These are phyloP conservation scores for Chamaetylas fuelleborni DNA, from an alignment of 2,113 vertebrate genomes.

Conservation along the genomic window DNA sequence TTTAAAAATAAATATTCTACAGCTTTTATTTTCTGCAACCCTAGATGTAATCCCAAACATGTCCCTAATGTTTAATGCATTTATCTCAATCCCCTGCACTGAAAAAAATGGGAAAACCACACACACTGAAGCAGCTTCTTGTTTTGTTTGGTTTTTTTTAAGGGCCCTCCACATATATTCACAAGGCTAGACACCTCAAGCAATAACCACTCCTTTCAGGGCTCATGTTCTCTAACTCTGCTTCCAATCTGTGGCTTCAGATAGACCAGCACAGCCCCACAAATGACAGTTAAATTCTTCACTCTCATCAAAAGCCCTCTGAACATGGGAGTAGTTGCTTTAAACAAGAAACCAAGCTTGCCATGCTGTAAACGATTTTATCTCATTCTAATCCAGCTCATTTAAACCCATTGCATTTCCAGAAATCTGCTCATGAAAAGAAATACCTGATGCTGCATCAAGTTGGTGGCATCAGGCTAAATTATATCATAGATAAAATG, in stretches of 20 bases:
- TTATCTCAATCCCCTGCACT: not conserved
- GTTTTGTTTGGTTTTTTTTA: not conserved
- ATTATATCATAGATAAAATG: not conserved
- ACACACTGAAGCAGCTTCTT: not conserved
- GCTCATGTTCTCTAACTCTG: not conserved
- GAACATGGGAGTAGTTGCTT: not conserved
- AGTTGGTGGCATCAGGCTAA: not conserved
- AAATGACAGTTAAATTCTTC: not conserved
- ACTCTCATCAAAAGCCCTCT: not conserved
- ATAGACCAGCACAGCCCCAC: not conserved
- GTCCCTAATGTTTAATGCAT: not conserved
- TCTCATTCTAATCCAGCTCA: not conserved
- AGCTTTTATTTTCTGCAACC: not conserved
- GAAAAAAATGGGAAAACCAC: fast-evolving
- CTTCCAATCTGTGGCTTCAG: not conserved
- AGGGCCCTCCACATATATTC: not conserved
- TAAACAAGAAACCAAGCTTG: not conserved
- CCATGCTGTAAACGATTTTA: not conserved
- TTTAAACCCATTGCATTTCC: not conserved
- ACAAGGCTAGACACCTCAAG: not conserved
- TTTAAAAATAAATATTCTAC: not conserved
- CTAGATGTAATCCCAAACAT: not conserved
- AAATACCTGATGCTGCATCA: not conserved
- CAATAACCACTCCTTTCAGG: not conserved
- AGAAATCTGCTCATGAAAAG: not conserved